Conservation (phyloP, 2,888 invertebrate species). For the Microdon myrmicae region DNA sequence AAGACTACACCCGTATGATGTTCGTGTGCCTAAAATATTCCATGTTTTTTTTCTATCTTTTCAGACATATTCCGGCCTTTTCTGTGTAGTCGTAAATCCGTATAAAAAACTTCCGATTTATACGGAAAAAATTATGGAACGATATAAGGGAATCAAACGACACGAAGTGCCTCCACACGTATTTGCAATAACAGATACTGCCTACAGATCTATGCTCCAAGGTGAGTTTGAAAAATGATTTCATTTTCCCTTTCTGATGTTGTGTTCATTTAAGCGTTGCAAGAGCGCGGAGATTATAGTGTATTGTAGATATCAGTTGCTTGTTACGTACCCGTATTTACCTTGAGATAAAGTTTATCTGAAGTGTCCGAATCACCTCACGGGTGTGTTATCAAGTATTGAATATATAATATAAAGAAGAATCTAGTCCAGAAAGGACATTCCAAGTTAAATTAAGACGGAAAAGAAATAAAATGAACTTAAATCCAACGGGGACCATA, state of each 20-base stretch:
- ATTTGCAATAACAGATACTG: constrained; percentile 98
- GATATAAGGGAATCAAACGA: constrained; percentile 99
- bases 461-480: no score
- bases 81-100: constrained; percentile 99
- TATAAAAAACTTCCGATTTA: constrained; percentile 99
- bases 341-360: no score
- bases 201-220: constrained; percentile 99
- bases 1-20: not conserved
- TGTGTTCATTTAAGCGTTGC: not conserved
- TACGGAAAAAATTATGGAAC: constrained; percentile 99
- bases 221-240: constrained; percentile 70
- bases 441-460: no score
- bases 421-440: no score
- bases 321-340: no score
- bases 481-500: no score
- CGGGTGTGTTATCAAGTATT: no score
- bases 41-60: constrained; percentile 64
- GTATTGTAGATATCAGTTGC: no score
- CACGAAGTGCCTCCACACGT: constrained; percentile 99
- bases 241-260: constrained; percentile 1
- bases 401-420: no score
- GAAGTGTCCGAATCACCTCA: no score
- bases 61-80: constrained; percentile 99
- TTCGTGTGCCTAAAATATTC: constrained; percentile 13
- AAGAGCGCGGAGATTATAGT: no score